Evolutionary conservation across 1,140 invertebrate genomes (phyloP), one percentile per base, ranked within the genome.

Genomic region (Streblospio benedicti): DNA sequence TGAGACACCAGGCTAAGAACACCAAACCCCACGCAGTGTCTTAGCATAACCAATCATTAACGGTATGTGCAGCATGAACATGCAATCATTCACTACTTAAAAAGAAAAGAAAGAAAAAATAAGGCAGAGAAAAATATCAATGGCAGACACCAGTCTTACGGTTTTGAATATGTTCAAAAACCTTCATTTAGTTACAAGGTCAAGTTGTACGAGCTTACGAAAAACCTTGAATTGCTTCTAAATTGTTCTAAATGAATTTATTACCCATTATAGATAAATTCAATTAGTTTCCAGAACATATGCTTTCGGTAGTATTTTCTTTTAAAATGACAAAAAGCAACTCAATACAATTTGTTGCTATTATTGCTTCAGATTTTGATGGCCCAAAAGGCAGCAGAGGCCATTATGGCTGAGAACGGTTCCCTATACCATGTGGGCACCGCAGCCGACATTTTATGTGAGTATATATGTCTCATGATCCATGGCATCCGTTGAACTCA

Each of bases 381-480:
- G 12, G 53, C 53, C 20, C 31, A 38, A 9, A 23, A 25, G 20
- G 38, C 35, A 18, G 53, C 30, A 18, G 35, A n/a, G 1, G 53
- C 53, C 53, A 56, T 56, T 4, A 28, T 20, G 2, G 31, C n/a
- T 18, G 38, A 23, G 6, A 18, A 56, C 53, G 38, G 43, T 14
- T 27, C 32, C 23, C n/a, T 2, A 4, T 56, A 56, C 53, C 18
- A 43, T n/a, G 53, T 38, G 5, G 53, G 53, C 30, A 33, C 18
- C 18, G 31, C 53, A 4, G 32, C 53, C 1, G 30, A 56, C 12
- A 23, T 56, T 6, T 9, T 56, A 38, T 56, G 53, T 56, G 35
- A 38, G 53, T 56, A 16, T 12, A n/a, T n/a, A n/a, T n/a, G n/a
- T n/a, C n/a, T n/a, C n/a, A n/a, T n/a, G n/a, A n/a, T n/a, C n/a